Conservation (phyloP, 2,888 invertebrate genomes). For the Venusia cambrica region DNA sequence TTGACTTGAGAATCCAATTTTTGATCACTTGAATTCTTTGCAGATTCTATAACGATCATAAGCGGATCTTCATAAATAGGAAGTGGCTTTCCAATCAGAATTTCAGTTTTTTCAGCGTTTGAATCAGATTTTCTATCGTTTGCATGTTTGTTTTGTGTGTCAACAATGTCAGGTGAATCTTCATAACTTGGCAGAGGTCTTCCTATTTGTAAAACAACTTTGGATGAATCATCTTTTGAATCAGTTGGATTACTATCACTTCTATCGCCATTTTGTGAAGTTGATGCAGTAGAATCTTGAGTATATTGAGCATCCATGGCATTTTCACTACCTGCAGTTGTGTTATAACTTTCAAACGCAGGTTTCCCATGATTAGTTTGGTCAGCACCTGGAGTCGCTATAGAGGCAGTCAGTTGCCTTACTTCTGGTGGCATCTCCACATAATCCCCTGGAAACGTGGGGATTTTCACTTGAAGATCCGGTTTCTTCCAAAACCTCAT, state of each 20-base stretch:
- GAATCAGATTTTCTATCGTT: too few species aligned
- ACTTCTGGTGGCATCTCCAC: slow-evolving; percentile 66
- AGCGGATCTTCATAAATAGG: too few species aligned
- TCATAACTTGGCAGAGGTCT: slow-evolving; percentile 1
- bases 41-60: too few species aligned
- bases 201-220: slow-evolving; percentile 6
- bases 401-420: slow-evolving; percentile 36
- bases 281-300: not conserved
- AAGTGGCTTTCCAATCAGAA: too few species aligned
- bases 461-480: slow-evolving; percentile 58
- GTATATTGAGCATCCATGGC: not conserved
- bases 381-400: slow-evolving; percentile 7
- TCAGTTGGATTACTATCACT: too few species aligned
- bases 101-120: too few species aligned
- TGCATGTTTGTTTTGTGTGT: not conserved
- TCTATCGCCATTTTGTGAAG: not conserved
- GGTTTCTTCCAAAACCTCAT: slow-evolving; percentile 65
- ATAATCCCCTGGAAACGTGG: slow-evolving; percentile 62
- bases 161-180: not conserved
- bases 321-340: not conserved
- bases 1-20: too few species aligned
- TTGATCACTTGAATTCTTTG: too few species aligned
- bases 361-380: slow-evolving; percentile 5
- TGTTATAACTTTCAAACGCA: slow-evolving; percentile 5
- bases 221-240: too few species aligned